Percentiles rank a stretch among this genome's conserved stretches.
Evolutionary conservation across 1,140 invertebrate species (phyloP).

Genomic region (Zaprionus camerounensis): DNA sequence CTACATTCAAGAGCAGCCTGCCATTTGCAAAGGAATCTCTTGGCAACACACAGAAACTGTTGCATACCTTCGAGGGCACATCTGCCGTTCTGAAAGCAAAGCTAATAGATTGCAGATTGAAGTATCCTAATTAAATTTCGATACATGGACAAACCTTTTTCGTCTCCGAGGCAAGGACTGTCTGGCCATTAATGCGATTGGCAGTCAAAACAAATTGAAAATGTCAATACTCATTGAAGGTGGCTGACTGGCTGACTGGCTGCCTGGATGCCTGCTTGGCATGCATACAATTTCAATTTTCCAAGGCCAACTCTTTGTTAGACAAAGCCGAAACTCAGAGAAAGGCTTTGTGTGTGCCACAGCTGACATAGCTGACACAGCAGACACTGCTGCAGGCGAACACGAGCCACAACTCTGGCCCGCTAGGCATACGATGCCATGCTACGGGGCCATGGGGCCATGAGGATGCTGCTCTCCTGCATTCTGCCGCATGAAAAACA

Average conservation of each 20-base stretch:
- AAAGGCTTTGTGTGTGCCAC: slow-evolving; percentile 1
- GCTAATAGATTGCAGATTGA: background rate
- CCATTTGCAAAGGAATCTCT: background rate
- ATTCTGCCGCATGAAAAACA: slow-evolving; percentile 15
- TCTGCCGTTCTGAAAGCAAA: background rate
- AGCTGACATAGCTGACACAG: background rate
- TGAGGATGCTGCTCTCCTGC: background rate
- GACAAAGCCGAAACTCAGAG: slow-evolving; percentile 8
- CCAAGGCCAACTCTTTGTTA: slow-evolving; percentile 27
- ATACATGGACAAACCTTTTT: background rate
- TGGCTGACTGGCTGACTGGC: background rate
- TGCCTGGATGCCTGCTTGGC: background rate
- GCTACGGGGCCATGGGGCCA: too few species aligned
- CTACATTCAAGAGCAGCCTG: background rate
- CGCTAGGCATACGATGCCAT: background rate
- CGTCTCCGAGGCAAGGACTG: background rate
- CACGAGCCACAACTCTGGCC: background rate
- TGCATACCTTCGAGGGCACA: slow-evolving; percentile 5
- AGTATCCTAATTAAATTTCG: slow-evolving; percentile 4
- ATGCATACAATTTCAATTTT: slow-evolving; percentile 36
- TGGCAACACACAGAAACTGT: background rate
- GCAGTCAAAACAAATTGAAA: slow-evolving; percentile 41
- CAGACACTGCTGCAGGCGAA: background rate
- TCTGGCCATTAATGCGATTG: slow-evolving; percentile 23
- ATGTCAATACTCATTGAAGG: slow-evolving; percentile 41